Evolutionary conservation across 1,140 invertebrate species (phyloP).

Genomic region (Metopolophium dirhodum): DNA sequence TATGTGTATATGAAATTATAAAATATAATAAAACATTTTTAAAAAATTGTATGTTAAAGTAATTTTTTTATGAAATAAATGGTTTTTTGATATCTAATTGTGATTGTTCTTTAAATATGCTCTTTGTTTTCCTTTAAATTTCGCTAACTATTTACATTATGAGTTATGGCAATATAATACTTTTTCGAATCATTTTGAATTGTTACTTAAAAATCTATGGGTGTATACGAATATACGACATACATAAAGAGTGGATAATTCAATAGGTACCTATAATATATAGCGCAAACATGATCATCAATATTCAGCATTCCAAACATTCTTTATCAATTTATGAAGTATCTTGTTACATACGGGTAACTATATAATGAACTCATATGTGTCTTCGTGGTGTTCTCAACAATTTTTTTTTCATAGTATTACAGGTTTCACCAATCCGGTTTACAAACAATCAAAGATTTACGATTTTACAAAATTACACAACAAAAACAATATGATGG

Average conservation of each 20-base stretch:
- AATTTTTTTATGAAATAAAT: background rate
- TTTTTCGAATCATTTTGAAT: background rate
- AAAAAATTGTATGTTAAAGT: too few relatives aligned
- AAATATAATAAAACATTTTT: too few relatives aligned
- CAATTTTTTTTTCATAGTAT: background rate
- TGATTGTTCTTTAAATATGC: background rate
- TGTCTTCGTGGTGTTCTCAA: background rate
- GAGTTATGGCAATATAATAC: background rate
- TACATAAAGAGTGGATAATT: background rate
- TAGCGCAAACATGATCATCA: background rate
- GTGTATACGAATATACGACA: too few relatives aligned
- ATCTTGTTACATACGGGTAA: background rate
- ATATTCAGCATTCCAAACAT: background rate
- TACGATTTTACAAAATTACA: background rate
- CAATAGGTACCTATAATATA: background rate
- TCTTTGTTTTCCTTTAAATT: background rate
- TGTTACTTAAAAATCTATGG: background rate
- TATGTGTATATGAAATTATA: too few relatives aligned
- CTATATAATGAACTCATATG: background rate
- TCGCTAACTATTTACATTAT: background rate
- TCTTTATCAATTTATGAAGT: background rate
- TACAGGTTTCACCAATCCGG: background rate
- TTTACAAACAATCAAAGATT: background rate
- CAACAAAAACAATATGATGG: background rate
- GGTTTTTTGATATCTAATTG: background rate